Evolutionary conservation across 2,888 invertebrate genomes (phyloP).

Genomic region (Luperina nickerlii): DNA sequence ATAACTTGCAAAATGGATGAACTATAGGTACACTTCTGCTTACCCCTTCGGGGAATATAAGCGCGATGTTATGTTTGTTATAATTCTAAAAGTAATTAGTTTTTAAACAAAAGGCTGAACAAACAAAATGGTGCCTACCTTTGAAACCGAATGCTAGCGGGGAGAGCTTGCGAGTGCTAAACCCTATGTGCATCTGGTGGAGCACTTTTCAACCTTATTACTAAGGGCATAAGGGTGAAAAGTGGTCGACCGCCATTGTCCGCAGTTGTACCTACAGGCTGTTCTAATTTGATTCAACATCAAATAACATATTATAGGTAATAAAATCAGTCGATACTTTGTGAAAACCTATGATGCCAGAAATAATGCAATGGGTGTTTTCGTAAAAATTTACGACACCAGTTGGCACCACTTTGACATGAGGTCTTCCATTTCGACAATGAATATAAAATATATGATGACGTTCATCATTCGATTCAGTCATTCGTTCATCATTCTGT

Average conservation of each 20-base stretch:
- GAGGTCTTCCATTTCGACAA: too few species aligned
- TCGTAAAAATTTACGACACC: too few species aligned
- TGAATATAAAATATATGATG: too few species aligned
- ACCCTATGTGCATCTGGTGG: background rate
- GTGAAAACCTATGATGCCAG: too few species aligned
- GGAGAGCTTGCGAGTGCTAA: background rate
- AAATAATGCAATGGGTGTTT: too few species aligned
- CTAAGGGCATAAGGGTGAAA: background rate
- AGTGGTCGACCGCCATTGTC: background rate
- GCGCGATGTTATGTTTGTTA: background rate
- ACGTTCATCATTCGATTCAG: too few species aligned
- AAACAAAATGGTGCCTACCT: background rate
- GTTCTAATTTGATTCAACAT: background rate
- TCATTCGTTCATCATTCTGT: too few species aligned
- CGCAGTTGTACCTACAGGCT: background rate
- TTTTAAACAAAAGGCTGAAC: background rate
- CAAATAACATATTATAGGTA: too few species aligned
- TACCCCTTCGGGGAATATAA: background rate
- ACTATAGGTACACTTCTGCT: background rate
- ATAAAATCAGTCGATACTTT: background rate
- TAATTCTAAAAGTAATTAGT: background rate
- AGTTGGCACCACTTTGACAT: too few species aligned
- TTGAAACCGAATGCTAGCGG: background rate
- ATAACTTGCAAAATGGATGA: background rate
- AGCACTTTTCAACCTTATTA: background rate